Conservation (phyloP, 1,140 invertebrate genomes). For the Caenorhabditis briggsae region DNA sequence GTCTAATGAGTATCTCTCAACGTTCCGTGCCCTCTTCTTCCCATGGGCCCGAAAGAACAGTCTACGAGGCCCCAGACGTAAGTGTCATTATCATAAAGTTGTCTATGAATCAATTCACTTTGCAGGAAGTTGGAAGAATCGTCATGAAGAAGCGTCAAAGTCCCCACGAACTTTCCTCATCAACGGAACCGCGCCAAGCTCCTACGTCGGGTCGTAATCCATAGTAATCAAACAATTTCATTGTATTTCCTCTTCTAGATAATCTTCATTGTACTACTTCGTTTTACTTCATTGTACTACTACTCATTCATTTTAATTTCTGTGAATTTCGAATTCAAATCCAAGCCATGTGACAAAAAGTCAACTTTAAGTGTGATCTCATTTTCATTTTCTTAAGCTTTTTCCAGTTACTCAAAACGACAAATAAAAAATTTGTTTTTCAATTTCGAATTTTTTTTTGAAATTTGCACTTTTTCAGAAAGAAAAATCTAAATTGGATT, state of each 20-base stretch:
- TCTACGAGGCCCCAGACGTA: constrained; percentile 7
- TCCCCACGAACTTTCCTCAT: constrained; percentile 43
- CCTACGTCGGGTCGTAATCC: constrained; percentile 37
- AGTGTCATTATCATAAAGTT: not conserved
- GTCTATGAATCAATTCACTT: not conserved
- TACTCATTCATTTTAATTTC: not conserved
- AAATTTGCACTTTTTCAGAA: no score
- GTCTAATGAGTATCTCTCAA: constrained; percentile 67
- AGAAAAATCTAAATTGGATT: no score
- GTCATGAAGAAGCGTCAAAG: constrained; percentile 32
- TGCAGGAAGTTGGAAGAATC: constrained; percentile 40
- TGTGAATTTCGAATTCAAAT: not conserved
- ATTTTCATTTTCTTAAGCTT: not conserved
- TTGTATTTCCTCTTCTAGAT: no score
- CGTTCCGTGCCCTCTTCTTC: constrained; percentile 66
- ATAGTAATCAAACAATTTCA: no score
- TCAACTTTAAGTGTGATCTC: not conserved
- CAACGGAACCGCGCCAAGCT: constrained; percentile 37
- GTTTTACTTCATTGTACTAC: no score
- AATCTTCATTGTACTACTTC: no score
- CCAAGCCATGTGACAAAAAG: not conserved
- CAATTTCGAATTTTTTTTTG: no score
- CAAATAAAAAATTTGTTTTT: no score
- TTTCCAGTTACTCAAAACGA: not conserved
- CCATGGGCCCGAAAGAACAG: constrained; percentile 53